Base-by-base conservation (phyloP, 1,140 invertebrate species). In the Bombus waltoni region DNA sequence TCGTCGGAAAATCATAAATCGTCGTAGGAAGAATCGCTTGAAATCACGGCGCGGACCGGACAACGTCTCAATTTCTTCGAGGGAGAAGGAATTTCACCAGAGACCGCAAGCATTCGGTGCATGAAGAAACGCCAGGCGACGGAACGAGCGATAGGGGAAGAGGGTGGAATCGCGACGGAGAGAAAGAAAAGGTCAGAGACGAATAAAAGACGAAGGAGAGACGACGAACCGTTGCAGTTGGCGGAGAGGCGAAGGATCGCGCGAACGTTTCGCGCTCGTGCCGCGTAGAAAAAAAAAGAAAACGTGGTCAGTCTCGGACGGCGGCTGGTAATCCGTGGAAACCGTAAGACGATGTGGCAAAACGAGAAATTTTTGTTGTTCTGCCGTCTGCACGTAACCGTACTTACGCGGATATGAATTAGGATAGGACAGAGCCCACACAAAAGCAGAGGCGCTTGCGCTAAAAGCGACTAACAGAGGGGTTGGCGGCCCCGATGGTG, bases 401-500 rank as follows among this genome's bases (percentile, higher is more conserved):
- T 90, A 78, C 83, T 90, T 90, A 90, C 77, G 83, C 38, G 81
- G 87, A 90, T 84, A 83, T 85, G 92, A 93, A 93, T 93, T 93
- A 93, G 92, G 90, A 92, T 92, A 90, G 90, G 89, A 87, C 87
- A 90, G 87, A 89, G 84, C 85, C 70, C 80, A 83, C 75, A 89
- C 71, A 85, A 92, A 88, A 85, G 86, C 81, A 88, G 87, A 86
- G 90, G 92, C 92, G 93, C 92, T 92, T 91, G 92, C 93, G 90
- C 90, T 89, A 90, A 90, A 91, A 90, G 87, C 83, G 90, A 62
- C 53, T 44, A 59, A 72, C 76, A 88, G 86, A 81, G 83, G 83
- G 91, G 92, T 85, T 79, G 71, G 59, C 62, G 86, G 47, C 38
- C 13, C 5, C 65, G n/a, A 6, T 32, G 72, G 32, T 81, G 76